These are phyloP conservation scores for Octopus bimaculoides DNA, from an alignment of 1,140 invertebrate genomes.

Conservation along the genomic window DNA sequence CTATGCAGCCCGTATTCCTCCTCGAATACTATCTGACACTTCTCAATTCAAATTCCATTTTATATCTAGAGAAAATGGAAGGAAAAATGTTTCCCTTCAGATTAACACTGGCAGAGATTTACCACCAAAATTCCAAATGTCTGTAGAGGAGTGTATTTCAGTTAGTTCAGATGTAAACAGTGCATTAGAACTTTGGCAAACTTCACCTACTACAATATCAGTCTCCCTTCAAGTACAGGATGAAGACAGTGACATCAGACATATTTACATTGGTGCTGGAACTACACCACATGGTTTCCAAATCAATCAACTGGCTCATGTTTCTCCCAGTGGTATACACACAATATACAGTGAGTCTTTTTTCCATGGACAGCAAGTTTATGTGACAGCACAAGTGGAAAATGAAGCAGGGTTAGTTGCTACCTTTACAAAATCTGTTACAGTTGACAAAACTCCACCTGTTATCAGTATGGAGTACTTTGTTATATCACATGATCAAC, in stretches of 20 bases:
- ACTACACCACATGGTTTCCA: not conserved
- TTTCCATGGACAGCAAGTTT: not conserved
- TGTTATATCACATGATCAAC: not conserved
- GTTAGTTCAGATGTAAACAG: not conserved
- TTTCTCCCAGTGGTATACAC: not conserved
- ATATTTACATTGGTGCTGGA: not conserved
- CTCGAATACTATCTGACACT: not conserved
- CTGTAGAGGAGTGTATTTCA: not conserved
- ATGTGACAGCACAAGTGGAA: not conserved
- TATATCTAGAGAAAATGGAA: not conserved
- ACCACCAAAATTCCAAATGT: not conserved
- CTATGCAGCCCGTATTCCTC: not conserved
- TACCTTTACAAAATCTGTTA: not conserved
- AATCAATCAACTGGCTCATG: not conserved
- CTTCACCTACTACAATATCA: not conserved
- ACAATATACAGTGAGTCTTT: not conserved
- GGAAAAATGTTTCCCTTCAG: not conserved
- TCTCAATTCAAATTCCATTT: not conserved
- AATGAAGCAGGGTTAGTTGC: not conserved
- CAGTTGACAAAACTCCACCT: not conserved
- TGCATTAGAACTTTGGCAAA: not conserved
- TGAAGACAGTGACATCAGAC: not conserved
- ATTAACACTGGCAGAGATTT: not conserved
- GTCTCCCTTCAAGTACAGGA: not conserved
- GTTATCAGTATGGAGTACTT: not conserved